A percentile compares a stretch with the other conserved stretches of the same genome.
Conservation (phyloP, 2,888 invertebrate genomes). For the Eristalis pertinax region DNA sequence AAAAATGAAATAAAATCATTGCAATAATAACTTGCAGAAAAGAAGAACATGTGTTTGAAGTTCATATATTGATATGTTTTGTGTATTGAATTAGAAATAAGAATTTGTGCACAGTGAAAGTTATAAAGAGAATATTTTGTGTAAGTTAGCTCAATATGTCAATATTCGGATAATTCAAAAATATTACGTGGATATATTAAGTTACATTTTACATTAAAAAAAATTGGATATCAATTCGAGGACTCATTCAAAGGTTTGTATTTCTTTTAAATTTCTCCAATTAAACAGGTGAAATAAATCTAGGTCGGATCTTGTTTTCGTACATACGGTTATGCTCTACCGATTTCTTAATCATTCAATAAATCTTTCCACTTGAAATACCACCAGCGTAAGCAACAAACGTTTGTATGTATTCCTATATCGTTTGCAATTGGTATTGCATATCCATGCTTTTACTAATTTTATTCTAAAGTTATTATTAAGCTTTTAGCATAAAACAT, state of each 20-base stretch:
- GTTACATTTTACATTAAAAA: constrained; percentile 9
- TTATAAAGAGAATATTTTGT: constrained; percentile 28
- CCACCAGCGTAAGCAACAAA: constrained; percentile 17
- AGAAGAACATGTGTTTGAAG: constrained; percentile 4
- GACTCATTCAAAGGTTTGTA: constrained; percentile 53
- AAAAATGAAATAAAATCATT: constrained; percentile 2
- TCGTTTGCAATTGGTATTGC: neutral
- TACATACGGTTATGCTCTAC: constrained; percentile 53
- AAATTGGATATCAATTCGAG: constrained; percentile 55
- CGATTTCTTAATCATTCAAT: constrained; percentile 56
- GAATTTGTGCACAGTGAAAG: constrained; percentile 46
- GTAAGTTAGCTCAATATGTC: constrained; percentile 54
- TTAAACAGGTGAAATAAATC: neutral
- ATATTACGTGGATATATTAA: constrained; percentile 43
- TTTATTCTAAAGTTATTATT: too few relatives aligned
- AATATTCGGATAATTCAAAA: constrained; percentile 21
- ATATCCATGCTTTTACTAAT: too few relatives aligned
- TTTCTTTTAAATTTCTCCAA: constrained; percentile 3
- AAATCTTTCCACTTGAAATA: constrained; percentile 60
- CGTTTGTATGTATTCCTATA: neutral
- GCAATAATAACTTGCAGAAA: neutral
- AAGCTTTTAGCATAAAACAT: neutral
- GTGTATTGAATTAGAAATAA: constrained; percentile 12
- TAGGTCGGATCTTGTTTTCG: constrained; percentile 50
- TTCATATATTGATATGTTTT: constrained; percentile 32